These are phyloP conservation scores for Avahi laniger DNA, from an alignment of 2,797 vertebrate species.

Conservation along the genomic window DNA sequence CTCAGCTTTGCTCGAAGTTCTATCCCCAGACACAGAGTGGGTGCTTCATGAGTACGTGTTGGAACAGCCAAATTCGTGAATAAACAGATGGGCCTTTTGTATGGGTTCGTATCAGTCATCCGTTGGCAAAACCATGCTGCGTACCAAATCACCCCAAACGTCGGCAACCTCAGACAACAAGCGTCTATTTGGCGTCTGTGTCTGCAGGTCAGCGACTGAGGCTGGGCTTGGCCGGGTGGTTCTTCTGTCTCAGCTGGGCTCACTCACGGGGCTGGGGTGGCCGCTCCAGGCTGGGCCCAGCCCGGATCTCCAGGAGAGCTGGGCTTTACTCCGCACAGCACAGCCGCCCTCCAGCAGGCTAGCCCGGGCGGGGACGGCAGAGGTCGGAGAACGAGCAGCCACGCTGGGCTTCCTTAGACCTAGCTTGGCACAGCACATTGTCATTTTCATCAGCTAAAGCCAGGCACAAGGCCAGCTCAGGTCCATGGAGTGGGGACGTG, in stretches of 20 bases:
- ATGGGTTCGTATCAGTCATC: neutral
- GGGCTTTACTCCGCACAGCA: accelerated
- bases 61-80: neutral
- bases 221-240: neutral
- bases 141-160: neutral
- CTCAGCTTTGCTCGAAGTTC: neutral
- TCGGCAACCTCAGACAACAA: neutral
- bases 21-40: neutral
- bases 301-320: neutral
- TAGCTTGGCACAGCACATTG: accelerated
- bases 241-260: neutral
- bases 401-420: neutral
- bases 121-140: neutral
- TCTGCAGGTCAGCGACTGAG: neutral
- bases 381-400: accelerated
- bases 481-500: accelerated
- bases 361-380: accelerated
- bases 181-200: neutral
- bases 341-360: too few relatives aligned
- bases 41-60: too few relatives aligned
- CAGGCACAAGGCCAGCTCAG: too few relatives aligned
- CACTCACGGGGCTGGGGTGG: accelerated
- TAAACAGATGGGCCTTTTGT: neutral
- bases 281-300: neutral
- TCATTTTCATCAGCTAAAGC: neutral